Evolutionary conservation across 2,888 invertebrate species (phyloP).

Genomic region (Asteroscopus sphinx): DNA sequence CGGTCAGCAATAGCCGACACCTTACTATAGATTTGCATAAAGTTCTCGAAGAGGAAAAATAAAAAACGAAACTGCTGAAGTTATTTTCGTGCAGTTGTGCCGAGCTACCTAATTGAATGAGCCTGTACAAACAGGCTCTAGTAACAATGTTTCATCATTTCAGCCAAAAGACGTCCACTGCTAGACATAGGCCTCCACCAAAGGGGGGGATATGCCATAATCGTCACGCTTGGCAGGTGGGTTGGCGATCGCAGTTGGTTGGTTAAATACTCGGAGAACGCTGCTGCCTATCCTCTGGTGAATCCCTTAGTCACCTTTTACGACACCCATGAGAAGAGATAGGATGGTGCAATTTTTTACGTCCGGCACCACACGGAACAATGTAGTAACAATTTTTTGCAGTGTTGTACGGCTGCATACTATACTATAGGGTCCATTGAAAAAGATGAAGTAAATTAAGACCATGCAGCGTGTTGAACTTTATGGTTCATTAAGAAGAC

Average conservation of each 20-base stretch:
- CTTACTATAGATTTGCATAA: slow-evolving; percentile 20
- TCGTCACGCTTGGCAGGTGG: too few relatives aligned
- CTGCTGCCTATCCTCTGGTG: too few relatives aligned
- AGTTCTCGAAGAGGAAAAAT: slow-evolving; percentile 11
- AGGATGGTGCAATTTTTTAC: too few relatives aligned
- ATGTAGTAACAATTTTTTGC: too few relatives aligned
- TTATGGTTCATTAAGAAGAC: slow-evolving; percentile 12
- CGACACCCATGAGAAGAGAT: too few relatives aligned
- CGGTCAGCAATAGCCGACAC: slow-evolving; percentile 23
- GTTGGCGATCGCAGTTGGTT: too few relatives aligned
- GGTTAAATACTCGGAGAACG: too few relatives aligned
- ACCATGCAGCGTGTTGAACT: slow-evolving; percentile 17
- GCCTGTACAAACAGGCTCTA: slow-evolving; percentile 6
- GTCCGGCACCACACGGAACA: too few relatives aligned
- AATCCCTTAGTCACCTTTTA: too few relatives aligned
- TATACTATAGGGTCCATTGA: slow-evolving; percentile 12
- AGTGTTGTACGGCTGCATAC: slow-evolving; percentile 10
- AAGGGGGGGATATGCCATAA: too few relatives aligned
- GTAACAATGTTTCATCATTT: slow-evolving; percentile 14
- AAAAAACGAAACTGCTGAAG: slow-evolving; percentile 6
- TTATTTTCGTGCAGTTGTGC: slow-evolving; percentile 6
- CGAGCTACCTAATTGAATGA: slow-evolving; percentile 8
- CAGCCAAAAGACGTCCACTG: too few relatives aligned
- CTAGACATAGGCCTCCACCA: too few relatives aligned
- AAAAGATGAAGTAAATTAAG: slow-evolving; percentile 4